phyloP scores from a whole-genome alignment of 2,797 vertebrate genomes.

The Eospalax fontanierii region DNA sequence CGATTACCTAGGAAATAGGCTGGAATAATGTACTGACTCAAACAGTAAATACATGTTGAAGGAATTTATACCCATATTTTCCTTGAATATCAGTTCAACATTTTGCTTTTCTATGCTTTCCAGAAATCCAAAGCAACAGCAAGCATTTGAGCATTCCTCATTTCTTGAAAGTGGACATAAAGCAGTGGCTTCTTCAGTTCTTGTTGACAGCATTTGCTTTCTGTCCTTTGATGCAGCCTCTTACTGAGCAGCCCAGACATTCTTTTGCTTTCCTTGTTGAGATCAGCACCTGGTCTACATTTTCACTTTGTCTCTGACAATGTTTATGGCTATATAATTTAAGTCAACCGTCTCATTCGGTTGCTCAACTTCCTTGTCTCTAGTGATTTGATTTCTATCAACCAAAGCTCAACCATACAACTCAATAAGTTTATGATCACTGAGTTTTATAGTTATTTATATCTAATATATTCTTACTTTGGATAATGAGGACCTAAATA shows the following conservation, averaged over 20 bases:
- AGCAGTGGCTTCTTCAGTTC: background rate
- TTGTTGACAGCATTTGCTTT: background rate
- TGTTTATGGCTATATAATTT: background rate
- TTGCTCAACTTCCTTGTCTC: background rate
- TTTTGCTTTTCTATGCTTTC: background rate
- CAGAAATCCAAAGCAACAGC: background rate
- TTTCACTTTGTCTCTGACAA: slow-evolving; percentile 14
- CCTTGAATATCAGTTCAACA: background rate
- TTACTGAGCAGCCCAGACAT: background rate
- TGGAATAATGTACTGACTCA: too few species aligned
- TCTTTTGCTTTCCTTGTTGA: slow-evolving; percentile 20
- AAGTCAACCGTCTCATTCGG: slow-evolving; percentile 39
- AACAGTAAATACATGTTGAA: background rate
- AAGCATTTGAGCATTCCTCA: background rate
- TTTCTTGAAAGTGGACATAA: background rate
- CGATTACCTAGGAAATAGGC: background rate
- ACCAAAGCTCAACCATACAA: background rate
- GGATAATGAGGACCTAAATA: background rate
- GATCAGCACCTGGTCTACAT: slow-evolving; percentile 41
- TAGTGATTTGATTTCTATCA: slow-evolving; percentile 59
- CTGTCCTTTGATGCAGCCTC: background rate
- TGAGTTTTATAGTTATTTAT: slow-evolving; percentile 15
- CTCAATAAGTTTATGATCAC: background rate
- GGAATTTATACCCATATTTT: background rate
- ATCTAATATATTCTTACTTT: background rate